These are phyloP conservation scores for Acinonyx jubatus DNA, from an alignment of 2,113 vertebrate species.

Conservation along the genomic window DNA sequence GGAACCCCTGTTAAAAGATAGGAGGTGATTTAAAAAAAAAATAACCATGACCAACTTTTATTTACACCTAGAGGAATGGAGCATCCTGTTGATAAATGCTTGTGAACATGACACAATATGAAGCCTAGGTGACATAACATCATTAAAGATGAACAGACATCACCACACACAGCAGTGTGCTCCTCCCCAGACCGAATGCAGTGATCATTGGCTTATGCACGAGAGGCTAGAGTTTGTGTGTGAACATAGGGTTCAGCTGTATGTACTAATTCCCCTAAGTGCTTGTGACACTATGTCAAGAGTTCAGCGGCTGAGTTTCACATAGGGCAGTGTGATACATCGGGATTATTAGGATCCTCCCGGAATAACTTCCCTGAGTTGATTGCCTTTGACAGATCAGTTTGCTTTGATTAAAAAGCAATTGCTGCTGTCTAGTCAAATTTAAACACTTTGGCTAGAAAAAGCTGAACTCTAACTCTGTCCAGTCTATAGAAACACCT, in stretches of 20 bases:
- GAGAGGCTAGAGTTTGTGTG: constrained; percentile 48
- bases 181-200: constrained; percentile 5
- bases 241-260: constrained; percentile 58
- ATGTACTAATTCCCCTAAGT: constrained; percentile 77
- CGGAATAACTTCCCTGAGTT: constrained; percentile 81
- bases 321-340: constrained; percentile 82
- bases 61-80: neutral
- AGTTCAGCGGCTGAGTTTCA: constrained; percentile 83
- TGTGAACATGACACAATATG: neutral
- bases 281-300: constrained; percentile 83
- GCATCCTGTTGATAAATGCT: neutral
- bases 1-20: neutral
- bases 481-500: constrained; percentile 80
- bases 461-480: constrained; percentile 79
- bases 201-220: constrained; percentile 45
- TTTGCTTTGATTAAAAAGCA: constrained; percentile 91
- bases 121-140: neutral
- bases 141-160: constrained; percentile 47
- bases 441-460: constrained; percentile 83
- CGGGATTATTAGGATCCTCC: constrained; percentile 85
- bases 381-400: constrained; percentile 86
- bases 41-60: neutral
- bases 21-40: neutral
- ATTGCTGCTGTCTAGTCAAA: constrained; percentile 86
- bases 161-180: neutral